phyloP scores from a whole-genome alignment of 37 sponge, comb jelly and placozoan genomes.

The Chondrosia reniformis region DNA sequence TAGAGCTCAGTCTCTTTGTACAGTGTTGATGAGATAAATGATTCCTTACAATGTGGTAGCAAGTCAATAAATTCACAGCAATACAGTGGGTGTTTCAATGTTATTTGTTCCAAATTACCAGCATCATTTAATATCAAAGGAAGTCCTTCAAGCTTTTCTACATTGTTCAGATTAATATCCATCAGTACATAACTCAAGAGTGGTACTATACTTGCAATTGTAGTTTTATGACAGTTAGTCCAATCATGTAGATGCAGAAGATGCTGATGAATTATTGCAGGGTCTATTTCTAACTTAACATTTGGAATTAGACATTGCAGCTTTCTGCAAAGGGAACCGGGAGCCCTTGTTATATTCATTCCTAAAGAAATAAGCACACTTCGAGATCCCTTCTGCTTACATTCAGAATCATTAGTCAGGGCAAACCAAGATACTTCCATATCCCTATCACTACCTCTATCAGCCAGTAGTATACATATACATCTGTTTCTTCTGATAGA shows the following conservation, averaged over 20 bases:
- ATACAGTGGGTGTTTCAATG: neutral
- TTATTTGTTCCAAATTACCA: neutral
- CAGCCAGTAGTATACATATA: conserved; percentile 11
- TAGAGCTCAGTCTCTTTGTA: neutral
- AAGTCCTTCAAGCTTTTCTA: conserved; percentile 3
- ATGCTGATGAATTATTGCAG: neutral
- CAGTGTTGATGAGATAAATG: neutral
- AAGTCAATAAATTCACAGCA: neutral
- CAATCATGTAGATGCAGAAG: too few relatives aligned
- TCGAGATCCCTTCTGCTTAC: neutral
- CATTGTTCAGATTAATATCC: neutral
- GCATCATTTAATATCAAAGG: conserved; percentile 38
- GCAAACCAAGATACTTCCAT: neutral
- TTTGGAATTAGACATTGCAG: too few relatives aligned
- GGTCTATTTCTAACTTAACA: too few relatives aligned
- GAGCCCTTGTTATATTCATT: conserved; percentile 28
- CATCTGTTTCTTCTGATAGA: neutral
- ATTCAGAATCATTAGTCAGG: conserved; percentile 1
- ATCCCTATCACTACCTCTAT: neutral
- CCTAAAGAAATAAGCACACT: conserved; percentile 30
- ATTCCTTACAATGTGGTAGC: neutral
- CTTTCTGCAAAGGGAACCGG: neutral
- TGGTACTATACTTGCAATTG: conserved; percentile 2
- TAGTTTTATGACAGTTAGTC: neutral
- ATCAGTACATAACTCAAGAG: neutral